phyloP scores from a whole-genome alignment of 2,797 vertebrate species.

The Perodicticus potto region DNA sequence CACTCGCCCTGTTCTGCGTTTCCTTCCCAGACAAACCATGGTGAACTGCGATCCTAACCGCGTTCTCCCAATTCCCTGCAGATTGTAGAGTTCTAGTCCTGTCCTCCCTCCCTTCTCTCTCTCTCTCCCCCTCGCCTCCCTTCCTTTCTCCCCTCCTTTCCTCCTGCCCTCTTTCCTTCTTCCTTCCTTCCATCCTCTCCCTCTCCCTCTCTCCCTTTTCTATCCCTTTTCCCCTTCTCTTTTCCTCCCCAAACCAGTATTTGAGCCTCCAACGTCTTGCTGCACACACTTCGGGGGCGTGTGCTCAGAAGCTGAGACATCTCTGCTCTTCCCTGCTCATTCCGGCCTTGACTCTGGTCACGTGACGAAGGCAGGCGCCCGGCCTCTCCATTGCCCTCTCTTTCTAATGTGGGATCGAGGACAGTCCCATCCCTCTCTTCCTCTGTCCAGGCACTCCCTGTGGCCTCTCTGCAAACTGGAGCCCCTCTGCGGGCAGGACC shows the following conservation, averaged over 20 bases:
- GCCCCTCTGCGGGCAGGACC: neutral
- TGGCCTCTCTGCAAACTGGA: no score
- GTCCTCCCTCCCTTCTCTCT: accelerated
- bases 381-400: neutral
- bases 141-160: neutral
- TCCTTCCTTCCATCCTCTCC: accelerated
- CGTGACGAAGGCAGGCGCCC: neutral
- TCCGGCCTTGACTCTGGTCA: no score
- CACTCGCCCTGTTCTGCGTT: accelerated
- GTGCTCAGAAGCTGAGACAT: neutral
- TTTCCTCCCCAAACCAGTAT: accelerated
- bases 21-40: accelerated
- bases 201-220: accelerated
- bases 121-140: no score
- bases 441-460: no score
- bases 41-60: accelerated
- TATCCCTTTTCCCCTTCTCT: accelerated
- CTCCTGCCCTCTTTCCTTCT: accelerated
- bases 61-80: neutral
- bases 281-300: accelerated
- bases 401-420: no score
- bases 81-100: neutral
- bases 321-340: accelerated
- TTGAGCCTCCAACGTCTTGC: accelerated
- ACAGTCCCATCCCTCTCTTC: no score